Percentiles rank a stretch among this genome's conserved stretches.
Conservation (phyloP, 2,113 vertebrate species). For the Corythoichthys intestinalis region DNA sequence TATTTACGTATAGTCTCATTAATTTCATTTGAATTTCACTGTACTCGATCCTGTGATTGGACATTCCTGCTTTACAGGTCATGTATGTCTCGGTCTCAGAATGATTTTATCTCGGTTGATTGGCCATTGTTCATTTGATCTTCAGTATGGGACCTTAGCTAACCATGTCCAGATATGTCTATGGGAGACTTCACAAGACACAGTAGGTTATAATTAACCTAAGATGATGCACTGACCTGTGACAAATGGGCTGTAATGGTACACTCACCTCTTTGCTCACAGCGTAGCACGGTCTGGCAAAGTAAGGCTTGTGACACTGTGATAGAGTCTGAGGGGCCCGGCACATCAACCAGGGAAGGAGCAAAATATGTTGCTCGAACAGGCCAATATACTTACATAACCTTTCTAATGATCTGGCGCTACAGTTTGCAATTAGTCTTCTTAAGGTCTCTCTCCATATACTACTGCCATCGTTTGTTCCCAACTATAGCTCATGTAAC, state of each 20-base stretch:
- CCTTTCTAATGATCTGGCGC: slow-evolving; percentile 17
- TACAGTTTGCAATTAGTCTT: slow-evolving; percentile 1
- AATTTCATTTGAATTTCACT: not conserved
- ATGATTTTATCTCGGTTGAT: slow-evolving; percentile 52
- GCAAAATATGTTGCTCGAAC: not conserved
- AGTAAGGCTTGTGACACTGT: slow-evolving; percentile 13
- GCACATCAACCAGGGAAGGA: slow-evolving; percentile 22
- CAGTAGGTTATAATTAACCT: slow-evolving; percentile 67
- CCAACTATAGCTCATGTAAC: slow-evolving; percentile 39
- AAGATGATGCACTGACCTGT: slow-evolving; percentile 65
- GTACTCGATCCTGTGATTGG: not conserved
- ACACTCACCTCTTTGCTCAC: slow-evolving; percentile 23
- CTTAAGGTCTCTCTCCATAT: slow-evolving; percentile 21
- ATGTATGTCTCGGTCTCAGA: slow-evolving; percentile 37
- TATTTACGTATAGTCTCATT: slow-evolving; percentile 3
- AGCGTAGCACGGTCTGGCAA: slow-evolving; percentile 8
- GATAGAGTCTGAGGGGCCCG: slow-evolving; percentile 30
- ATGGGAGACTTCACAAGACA: slow-evolving; percentile 36
- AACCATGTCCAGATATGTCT: slow-evolving; percentile 53
- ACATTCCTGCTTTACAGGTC: slow-evolving; percentile 28
- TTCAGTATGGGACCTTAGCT: slow-evolving; percentile 45
- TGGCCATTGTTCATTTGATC: slow-evolving; percentile 41
- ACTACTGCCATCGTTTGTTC: slow-evolving; percentile 35
- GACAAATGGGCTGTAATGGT: slow-evolving; percentile 65
- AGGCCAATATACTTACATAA: not conserved